Evolutionary conservation across 2,888 invertebrate genomes (phyloP), one percentile per base, ranked within the genome.

Genomic region (Polydrusus cervinus): DNA sequence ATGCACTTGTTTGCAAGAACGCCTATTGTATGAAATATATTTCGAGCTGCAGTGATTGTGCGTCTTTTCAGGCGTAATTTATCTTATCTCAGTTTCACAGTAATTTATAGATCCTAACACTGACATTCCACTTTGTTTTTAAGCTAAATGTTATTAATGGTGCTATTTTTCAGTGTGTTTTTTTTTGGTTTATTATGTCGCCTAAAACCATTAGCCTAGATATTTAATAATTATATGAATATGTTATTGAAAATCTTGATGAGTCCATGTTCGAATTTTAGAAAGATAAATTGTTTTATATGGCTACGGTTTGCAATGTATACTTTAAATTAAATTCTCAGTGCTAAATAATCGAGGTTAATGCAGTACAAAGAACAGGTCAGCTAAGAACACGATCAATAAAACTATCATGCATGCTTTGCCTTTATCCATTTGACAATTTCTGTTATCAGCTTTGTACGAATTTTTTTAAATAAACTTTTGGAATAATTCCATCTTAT

Each of bases 301-400:
- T 40, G 2, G 40, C 43, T 13, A 34, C 13, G 11, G 43, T n/a
- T 43, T 43, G n/a, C 43, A 43, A n/a, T n/a, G 2, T 49, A 16
- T 38, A 38, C 14, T 9, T 38, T 60, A 16, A 38, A 38, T 6
- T 60, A 20, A 65, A 65, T 30, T 47, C 45, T 30, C 49, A 13
- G 25, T 14, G 45, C 13, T 49, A 65, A 30, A 65, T 47, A 30
- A 65, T 34, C n/a, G 49, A 65, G 47, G 65, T 25, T 25, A 65
- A 30, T 49, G 47, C 49, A 65, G 49, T 10, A 43, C 43, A 30
- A 30, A 65, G 30, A 3, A 43, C n/a, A 30, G 65, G 65, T 49
- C 20, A 65, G 18, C n/a, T 65, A 16, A 49, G 6, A 43, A 65
- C 30, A 3, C 47, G 49, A 65, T 65, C 65, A 30, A 65, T 65